Conservation (phyloP, 2,797 vertebrate species). For the Eulemur rubriventer region DNA sequence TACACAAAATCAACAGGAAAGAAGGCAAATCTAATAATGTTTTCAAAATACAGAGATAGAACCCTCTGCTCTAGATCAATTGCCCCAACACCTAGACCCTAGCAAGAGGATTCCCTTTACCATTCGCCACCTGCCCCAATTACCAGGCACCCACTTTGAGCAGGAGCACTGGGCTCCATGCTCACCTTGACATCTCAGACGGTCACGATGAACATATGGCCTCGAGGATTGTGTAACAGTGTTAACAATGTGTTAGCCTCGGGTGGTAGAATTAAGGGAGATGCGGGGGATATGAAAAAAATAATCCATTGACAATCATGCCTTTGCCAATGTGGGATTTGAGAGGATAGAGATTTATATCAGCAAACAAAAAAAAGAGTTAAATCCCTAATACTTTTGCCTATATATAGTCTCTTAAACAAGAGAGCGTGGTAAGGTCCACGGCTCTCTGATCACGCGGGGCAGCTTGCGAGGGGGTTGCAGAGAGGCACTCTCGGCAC, state of each 20-base stretch:
- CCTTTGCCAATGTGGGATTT: background rate
- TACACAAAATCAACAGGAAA: background rate
- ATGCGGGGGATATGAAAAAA: background rate
- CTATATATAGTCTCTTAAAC: background rate
- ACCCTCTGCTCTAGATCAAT: background rate
- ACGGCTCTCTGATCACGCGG: background rate
- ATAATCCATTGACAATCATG: constrained; percentile 17
- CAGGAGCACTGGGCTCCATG: background rate
- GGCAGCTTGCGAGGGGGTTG: background rate
- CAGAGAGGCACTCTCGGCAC: background rate
- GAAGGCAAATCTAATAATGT: background rate
- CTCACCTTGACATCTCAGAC: background rate
- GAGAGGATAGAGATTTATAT: background rate
- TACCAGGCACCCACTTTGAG: accelerated
- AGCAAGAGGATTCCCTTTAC: background rate
- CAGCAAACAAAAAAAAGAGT: background rate
- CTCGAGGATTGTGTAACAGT: background rate
- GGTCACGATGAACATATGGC: background rate
- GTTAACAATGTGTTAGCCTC: background rate
- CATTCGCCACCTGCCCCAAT: accelerated
- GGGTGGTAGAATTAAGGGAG: background rate
- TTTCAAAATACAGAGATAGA: background rate
- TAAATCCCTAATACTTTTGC: background rate
- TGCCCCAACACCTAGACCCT: background rate
- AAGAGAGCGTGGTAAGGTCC: background rate